Conservation (phyloP, 2,888 invertebrate genomes). For the Phalera bucephala region DNA sequence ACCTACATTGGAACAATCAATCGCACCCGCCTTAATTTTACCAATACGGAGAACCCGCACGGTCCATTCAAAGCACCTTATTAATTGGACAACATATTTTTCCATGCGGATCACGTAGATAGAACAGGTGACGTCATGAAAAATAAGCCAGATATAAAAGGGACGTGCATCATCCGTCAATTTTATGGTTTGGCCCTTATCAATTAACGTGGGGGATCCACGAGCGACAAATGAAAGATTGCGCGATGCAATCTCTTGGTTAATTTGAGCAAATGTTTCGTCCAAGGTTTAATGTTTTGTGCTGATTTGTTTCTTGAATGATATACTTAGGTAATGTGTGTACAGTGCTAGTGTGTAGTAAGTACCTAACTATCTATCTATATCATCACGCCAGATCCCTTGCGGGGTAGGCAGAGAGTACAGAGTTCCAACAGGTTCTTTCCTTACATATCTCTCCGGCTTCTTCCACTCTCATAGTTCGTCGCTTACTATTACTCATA, state of each 20-base stretch:
- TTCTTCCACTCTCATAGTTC: too few species aligned
- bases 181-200: slow-evolving; percentile 51
- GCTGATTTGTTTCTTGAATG: too few species aligned
- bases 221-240: slow-evolving; percentile 47
- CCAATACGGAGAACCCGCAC: slow-evolving; percentile 57
- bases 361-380: too few species aligned
- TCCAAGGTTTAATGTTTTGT: neutral
- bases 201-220: slow-evolving; percentile 47
- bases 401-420: too few species aligned
- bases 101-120: slow-evolving; percentile 58
- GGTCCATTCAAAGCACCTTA: slow-evolving; percentile 70
- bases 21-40: slow-evolving; percentile 59
- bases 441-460: too few species aligned
- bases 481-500: too few species aligned
- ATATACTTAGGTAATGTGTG: too few species aligned
- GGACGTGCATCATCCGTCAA: slow-evolving; percentile 32
- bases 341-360: too few species aligned
- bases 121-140: slow-evolving; percentile 64
- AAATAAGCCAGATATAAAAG: slow-evolving; percentile 53
- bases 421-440: too few species aligned
- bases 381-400: too few species aligned
- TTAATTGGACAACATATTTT: slow-evolving; percentile 71
- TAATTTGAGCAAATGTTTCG: slow-evolving; percentile 21
- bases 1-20: slow-evolving; percentile 58
- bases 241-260: slow-evolving; percentile 25